Evolutionary conservation across 2,888 invertebrate species (phyloP).

Genomic region (Microctonus aethiopoides): DNA sequence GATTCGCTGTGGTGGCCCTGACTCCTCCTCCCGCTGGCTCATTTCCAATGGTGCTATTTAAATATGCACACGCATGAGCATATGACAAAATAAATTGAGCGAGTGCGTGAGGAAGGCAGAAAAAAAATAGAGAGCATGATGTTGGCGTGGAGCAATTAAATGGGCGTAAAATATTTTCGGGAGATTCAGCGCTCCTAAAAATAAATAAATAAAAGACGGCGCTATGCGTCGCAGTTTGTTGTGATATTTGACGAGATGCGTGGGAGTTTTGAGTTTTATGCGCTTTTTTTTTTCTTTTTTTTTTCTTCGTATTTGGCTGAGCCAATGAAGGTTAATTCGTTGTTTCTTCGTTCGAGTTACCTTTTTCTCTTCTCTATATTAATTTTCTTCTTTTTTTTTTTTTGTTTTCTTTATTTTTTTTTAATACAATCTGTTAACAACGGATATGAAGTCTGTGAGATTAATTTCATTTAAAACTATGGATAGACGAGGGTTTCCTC

Average conservation of each 20-base stretch:
- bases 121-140: background rate
- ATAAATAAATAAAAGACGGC: slow-evolving; percentile 5
- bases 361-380: slow-evolving; percentile 18
- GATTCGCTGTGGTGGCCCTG: background rate
- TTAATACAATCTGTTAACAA: slow-evolving; percentile 13
- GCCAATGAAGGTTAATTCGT: slow-evolving; percentile 53
- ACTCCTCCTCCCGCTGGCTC: background rate
- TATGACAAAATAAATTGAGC: background rate
- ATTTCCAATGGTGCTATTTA: slow-evolving; percentile 1
- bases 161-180: slow-evolving; percentile 13
- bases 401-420: slow-evolving; percentile 24
- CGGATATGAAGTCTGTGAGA: slow-evolving; percentile 56
- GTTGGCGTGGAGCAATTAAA: slow-evolving; percentile 18
- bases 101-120: background rate
- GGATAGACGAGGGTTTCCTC: slow-evolving; percentile 32
- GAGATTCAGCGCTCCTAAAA: slow-evolving; percentile 23
- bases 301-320: slow-evolving; percentile 50
- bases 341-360: slow-evolving; percentile 50
- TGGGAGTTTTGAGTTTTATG: slow-evolving; percentile 47
- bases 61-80: background rate
- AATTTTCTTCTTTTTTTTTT: background rate
- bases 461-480: slow-evolving; percentile 34
- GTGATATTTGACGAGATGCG: slow-evolving; percentile 59
- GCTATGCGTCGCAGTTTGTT: slow-evolving; percentile 51
- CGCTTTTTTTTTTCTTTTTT: slow-evolving; percentile 31